phyloP scores from a whole-genome alignment of 2,888 invertebrate species.

The Endotricha flammealis region DNA sequence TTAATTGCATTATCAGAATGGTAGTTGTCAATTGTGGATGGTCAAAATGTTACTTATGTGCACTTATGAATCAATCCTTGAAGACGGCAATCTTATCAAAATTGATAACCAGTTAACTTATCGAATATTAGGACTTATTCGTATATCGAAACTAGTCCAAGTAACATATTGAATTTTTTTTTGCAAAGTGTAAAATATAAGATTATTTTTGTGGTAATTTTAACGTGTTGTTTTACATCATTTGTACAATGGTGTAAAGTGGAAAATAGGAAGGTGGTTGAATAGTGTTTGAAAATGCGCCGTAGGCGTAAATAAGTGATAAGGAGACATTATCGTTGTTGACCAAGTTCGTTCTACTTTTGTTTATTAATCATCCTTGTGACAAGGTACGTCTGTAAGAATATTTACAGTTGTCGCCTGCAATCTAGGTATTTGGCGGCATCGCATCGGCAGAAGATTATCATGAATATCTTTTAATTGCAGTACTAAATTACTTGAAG shows the following conservation, averaged over 20 bases:
- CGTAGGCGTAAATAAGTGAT: slow-evolving; percentile 63
- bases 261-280: slow-evolving; percentile 14
- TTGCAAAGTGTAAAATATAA: neutral
- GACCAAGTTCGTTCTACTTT: slow-evolving; percentile 56
- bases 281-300: slow-evolving; percentile 49
- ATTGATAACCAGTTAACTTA: slow-evolving; percentile 57
- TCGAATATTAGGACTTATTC: slow-evolving; percentile 56
- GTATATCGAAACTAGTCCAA: slow-evolving; percentile 24
- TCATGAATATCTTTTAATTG: too few species aligned
- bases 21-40: neutral
- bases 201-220: neutral
- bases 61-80: slow-evolving; percentile 41
- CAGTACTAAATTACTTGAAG: too few species aligned
- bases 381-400: slow-evolving; percentile 44
- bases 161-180: slow-evolving; percentile 2
- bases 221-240: slow-evolving; percentile 9
- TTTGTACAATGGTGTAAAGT: slow-evolving; percentile 8
- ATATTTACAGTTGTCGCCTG: neutral
- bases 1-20: slow-evolving; percentile 1
- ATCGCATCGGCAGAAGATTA: too few species aligned
- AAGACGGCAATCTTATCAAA: slow-evolving; percentile 64
- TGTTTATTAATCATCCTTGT: slow-evolving; percentile 40
- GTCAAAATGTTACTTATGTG: neutral
- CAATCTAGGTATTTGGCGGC: neutral
- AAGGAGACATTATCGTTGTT: slow-evolving; percentile 56